phyloP scores from a whole-genome alignment of 1,140 invertebrate genomes.

The Liolophura sinensis region DNA sequence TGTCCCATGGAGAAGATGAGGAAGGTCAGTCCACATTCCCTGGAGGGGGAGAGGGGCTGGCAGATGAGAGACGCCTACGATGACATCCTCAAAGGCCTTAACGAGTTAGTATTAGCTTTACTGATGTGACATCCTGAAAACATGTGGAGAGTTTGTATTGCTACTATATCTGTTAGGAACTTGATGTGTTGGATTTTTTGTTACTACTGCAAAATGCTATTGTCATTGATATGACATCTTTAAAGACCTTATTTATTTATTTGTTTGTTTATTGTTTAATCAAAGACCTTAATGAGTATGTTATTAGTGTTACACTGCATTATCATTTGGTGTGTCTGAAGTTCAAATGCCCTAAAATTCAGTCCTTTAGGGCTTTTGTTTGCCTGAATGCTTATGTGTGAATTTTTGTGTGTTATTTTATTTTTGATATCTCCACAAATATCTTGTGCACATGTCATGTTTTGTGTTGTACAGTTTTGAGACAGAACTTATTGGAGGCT shows the following conservation, averaged over 20 bases:
- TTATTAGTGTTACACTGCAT: too few species aligned
- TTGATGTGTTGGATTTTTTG: background rate
- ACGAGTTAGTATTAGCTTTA: constrained; percentile 32
- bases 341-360: too few species aligned
- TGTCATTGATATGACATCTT: background rate
- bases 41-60: constrained; percentile 54
- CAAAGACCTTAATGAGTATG: too few species aligned
- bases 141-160: background rate
- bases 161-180: background rate
- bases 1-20: constrained; percentile 55
- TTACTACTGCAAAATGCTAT: background rate
- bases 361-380: too few species aligned
- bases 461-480: constrained; percentile 38
- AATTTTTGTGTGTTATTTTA: too few species aligned
- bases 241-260: too few species aligned
- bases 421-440: too few species aligned
- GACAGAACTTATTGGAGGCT: constrained; percentile 35
- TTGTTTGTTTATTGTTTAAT: too few species aligned
- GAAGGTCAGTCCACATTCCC: constrained; percentile 52
- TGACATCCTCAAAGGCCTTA: constrained; percentile 40
- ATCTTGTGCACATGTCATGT: background rate
- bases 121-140: too few species aligned
- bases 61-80: constrained; percentile 51
- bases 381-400: too few species aligned
- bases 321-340: too few species aligned